Evolutionary conservation across 2,797 vertebrate species (phyloP).

Genomic region (Gallirallus australis): DNA sequence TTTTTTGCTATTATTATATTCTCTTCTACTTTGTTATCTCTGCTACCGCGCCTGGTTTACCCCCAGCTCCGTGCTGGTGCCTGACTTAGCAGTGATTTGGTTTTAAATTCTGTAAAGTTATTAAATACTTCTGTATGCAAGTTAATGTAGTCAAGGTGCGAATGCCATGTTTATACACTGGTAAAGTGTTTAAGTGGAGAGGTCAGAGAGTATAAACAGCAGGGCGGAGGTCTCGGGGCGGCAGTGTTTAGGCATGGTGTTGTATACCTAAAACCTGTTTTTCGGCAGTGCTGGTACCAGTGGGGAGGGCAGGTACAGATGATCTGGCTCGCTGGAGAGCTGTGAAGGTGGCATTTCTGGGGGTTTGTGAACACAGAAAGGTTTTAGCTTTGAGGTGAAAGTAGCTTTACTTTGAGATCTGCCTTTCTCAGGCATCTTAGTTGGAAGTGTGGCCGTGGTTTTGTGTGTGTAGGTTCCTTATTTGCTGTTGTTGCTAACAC

Average conservation of each 20-base stretch:
- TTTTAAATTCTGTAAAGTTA: background rate
- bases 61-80: background rate
- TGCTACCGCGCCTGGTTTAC: background rate
- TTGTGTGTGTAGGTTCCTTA: background rate
- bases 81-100: background rate
- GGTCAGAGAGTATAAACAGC: background rate
- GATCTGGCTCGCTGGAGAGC: background rate
- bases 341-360: accelerated
- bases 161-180: background rate
- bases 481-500: background rate
- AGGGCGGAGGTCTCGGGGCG: background rate
- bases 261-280: background rate
- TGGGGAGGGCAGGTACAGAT: background rate
- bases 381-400: background rate
- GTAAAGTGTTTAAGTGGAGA: background rate
- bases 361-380: background rate
- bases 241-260: background rate
- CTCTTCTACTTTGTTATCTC: background rate
- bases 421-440: background rate
- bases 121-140: background rate
- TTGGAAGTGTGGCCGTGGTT: accelerated
- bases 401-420: background rate
- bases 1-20: background rate
- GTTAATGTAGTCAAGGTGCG: background rate
- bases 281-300: background rate